Evolutionary conservation across 2,888 invertebrate species (phyloP).

Genomic region (Hylaea fasciaria): DNA sequence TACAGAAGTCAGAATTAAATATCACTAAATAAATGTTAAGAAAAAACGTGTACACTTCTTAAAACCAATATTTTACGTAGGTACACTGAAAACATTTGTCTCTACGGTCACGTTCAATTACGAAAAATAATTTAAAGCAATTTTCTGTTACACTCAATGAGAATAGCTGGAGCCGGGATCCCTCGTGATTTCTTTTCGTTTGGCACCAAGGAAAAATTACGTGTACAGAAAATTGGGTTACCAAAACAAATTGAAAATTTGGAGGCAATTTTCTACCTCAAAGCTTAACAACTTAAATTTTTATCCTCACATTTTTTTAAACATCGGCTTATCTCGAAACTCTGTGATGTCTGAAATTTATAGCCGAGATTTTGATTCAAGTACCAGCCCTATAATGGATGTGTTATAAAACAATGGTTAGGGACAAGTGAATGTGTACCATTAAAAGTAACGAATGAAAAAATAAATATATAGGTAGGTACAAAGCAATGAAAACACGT

Average conservation of each 20-base stretch:
- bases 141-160: conserved; percentile 47
- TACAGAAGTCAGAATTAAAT: no score
- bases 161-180: conserved; percentile 56
- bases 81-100: background rate
- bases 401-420: no score
- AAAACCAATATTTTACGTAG: background rate
- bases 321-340: conserved; percentile 11
- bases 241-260: conserved; percentile 79
- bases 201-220: conserved; percentile 70
- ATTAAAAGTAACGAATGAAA: no score
- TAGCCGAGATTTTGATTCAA: background rate
- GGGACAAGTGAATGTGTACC: no score
- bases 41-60: background rate
- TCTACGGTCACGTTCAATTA: background rate
- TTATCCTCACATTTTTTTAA: conserved; percentile 32
- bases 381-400: background rate
- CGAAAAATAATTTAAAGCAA: conserved; percentile 15
- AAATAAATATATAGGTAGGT: no score
- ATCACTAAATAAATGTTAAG: background rate
- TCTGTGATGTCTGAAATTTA: conserved; percentile 1
- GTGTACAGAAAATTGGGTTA: conserved; percentile 74
- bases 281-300: conserved; percentile 62
- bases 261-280: conserved; percentile 75
- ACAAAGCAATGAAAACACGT: no score
- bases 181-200: conserved; percentile 65